A percentile compares a stretch with the other conserved stretches of the same genome.
phyloP scores from a whole-genome alignment of 2,797 vertebrate species.

The Poecile montanus region DNA sequence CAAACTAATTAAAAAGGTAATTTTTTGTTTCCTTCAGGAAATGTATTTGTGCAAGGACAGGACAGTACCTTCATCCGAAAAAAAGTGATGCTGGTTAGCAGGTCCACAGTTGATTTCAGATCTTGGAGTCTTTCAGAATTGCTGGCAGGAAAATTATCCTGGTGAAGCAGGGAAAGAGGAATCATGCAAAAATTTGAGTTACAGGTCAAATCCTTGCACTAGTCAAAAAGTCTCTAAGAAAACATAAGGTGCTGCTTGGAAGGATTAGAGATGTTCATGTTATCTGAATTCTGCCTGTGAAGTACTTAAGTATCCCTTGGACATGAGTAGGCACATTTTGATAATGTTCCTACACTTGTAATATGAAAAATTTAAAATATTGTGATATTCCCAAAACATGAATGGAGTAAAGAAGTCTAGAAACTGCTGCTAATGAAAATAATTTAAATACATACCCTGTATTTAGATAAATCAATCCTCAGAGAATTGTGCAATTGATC shows the following conservation, averaged over 20 bases:
- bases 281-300: neutral
- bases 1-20: neutral
- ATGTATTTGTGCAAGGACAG: neutral
- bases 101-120: constrained; percentile 95
- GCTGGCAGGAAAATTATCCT: constrained; percentile 97
- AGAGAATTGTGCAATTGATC: constrained; percentile 98
- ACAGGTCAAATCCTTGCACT: neutral
- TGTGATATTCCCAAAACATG: neutral
- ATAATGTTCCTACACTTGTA: neutral
- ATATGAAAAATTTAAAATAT: neutral
- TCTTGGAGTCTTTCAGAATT: constrained; percentile 94
- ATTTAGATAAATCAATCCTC: constrained; percentile 97
- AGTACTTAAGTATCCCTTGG: neutral
- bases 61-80: constrained; percentile 94
- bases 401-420: neutral
- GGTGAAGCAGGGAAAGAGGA: constrained; percentile 32
- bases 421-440: neutral
- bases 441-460: constrained; percentile 84
- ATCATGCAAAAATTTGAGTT: neutral
- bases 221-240: neutral
- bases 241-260: neutral
- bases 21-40: neutral
- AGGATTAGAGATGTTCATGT: neutral
- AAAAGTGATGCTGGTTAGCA: constrained; percentile 97
- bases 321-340: neutral